Conservation (phyloP, 2,113 vertebrate species). For the Synchiropus splendidus region DNA sequence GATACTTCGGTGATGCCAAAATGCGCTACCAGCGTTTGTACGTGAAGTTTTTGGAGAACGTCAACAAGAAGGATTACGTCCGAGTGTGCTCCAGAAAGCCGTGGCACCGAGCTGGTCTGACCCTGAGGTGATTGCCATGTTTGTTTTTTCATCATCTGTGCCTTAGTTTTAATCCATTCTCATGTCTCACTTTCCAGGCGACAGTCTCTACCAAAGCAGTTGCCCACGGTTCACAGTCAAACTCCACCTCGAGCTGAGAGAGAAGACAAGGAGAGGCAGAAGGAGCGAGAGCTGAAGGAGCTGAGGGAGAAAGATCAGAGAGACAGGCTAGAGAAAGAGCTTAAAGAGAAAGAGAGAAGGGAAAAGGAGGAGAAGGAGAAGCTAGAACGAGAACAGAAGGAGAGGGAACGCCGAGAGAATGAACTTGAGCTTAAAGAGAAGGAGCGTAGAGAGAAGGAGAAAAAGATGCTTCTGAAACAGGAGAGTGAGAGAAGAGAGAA, state of each 20-base stretch:
- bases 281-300: slow-evolving; percentile 17
- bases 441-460: slow-evolving; percentile 19
- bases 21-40: slow-evolving; percentile 82
- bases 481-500: neutral
- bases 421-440: neutral
- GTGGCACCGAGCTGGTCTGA: slow-evolving; percentile 72
- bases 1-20: slow-evolving; percentile 84
- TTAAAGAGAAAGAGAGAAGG: slow-evolving; percentile 18
- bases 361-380: slow-evolving; percentile 13
- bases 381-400: slow-evolving; percentile 11
- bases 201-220: slow-evolving; percentile 51
- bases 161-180: neutral
- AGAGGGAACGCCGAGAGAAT: slow-evolving; percentile 7
- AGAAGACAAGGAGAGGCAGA: slow-evolving; percentile 24
- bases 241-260: slow-evolving; percentile 37
- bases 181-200: slow-evolving; percentile 21
- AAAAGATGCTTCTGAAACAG: slow-evolving; percentile 6
- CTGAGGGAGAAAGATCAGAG: slow-evolving; percentile 13
- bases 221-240: slow-evolving; percentile 30
- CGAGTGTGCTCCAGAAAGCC: slow-evolving; percentile 79
- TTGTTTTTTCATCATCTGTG: neutral
- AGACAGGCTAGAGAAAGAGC: slow-evolving; percentile 14
- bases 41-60: slow-evolving; percentile 83
- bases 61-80: slow-evolving; percentile 85
- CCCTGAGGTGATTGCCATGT: slow-evolving; percentile 62